Percentiles rank a stretch among this genome's conserved stretches.
Evolutionary conservation across 1,140 invertebrate genomes (phyloP).

Genomic region (Whitmania pigra): DNA sequence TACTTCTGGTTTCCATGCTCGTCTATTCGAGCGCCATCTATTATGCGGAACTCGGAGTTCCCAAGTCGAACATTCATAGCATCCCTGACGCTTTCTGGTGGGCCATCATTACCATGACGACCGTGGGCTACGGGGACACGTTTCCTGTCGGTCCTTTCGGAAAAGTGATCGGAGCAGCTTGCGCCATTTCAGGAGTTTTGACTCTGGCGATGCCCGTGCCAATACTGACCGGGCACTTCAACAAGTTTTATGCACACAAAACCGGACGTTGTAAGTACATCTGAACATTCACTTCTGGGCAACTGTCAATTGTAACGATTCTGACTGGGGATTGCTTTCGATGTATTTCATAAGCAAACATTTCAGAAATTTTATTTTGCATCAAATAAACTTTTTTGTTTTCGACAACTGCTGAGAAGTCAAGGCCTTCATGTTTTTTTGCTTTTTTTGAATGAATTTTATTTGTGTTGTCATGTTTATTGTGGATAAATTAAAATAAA

Average conservation of each 20-base stretch:
- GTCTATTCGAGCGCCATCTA: conserved; percentile 41
- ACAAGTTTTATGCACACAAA: conserved; percentile 66
- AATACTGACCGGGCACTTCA: conserved; percentile 89
- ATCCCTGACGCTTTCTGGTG: conserved; percentile 53
- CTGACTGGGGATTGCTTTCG: no score
- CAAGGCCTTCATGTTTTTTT: no score
- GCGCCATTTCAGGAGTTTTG: conserved; percentile 79
- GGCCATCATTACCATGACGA: conserved; percentile 11
- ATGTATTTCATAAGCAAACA: no score
- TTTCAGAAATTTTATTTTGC: no score
- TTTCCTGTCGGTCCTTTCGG: conserved; percentile 48
- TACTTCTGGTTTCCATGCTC: conserved; percentile 39
- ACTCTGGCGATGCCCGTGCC: conserved; percentile 86
- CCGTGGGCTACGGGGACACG: conserved; percentile 48
- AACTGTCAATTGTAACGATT: no score
- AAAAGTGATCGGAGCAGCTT: conserved; percentile 86
- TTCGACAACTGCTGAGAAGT: no score
- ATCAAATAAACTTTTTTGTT: no score
- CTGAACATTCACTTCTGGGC: neutral
- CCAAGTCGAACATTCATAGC: conserved; percentile 46
- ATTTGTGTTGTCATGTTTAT: no score
- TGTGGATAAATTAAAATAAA: no score
- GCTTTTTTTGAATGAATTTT: no score
- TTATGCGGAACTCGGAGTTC: conserved; percentile 36
- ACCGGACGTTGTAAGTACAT: conserved; percentile 11